Base-by-base conservation (phyloP, 2,113 vertebrate species). In the Mesembrinibis cayennensis region DNA sequence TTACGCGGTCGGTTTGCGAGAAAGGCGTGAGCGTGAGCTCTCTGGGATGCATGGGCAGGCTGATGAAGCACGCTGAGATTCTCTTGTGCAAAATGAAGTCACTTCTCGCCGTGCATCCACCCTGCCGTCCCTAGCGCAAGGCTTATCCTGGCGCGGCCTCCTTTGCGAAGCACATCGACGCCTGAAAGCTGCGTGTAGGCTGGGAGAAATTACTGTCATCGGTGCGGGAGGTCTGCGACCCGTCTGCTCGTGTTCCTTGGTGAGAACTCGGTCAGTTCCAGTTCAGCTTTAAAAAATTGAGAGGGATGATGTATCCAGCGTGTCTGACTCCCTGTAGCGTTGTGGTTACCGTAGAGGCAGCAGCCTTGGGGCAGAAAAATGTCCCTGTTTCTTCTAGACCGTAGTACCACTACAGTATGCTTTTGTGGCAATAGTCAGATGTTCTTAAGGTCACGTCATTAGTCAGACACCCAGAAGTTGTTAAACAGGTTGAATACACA, bases 1-100 rank as follows among this genome's bases (percentile, higher is more conserved):
- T 42, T 36, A 16, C 0, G 0, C 2, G 2, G 17, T 25, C 10
- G 7, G 34, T 32, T 42, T 36, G 1, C 13, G 42, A 66, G 78
- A 20, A 52, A 10, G 62, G 26, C 4, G 0, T 32, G 62, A 67
- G 32, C 6, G 14, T n/a, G 42, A 83, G 0, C 29, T 15, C n/a
- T 42, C 38, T 45, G 58, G 47, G 44, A 20, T 15, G 30, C 42
- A 5, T 38, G 5, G 11, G 19, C 66, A 72, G 47, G 66, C n/a
- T 25, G 58, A 3, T 29, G 38, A 50, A 80, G 25, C 20, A 10
- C 20, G 22, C 40, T 15, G 62, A 82, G 49, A 19, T 49, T 55
- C 52, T 62, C 12, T 34, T 47, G 40, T 69, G 83, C 52, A 14
- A 45, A 65, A 74, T 8, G 25, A 58, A 71, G 38, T 23, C 19